phyloP scores from a whole-genome alignment of 1,140 invertebrate species.

The Phocides pigmalion region DNA sequence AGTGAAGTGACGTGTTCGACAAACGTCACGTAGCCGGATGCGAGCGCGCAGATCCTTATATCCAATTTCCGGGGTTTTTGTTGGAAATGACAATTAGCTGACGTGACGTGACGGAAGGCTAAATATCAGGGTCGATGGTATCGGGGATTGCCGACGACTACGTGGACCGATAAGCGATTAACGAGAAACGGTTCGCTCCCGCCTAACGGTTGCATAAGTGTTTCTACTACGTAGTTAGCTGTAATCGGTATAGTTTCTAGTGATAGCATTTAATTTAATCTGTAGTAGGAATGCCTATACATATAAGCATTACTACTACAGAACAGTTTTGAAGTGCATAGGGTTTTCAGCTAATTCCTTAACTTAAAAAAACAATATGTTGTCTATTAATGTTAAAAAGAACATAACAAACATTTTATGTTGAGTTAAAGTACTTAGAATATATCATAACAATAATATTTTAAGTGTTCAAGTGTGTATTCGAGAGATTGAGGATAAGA shows the following conservation, averaged over 20 bases:
- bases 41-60: conserved; percentile 81
- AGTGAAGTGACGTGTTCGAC: conserved; percentile 82
- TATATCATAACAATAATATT: no score
- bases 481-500: no score
- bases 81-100: conserved; percentile 81
- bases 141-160: conserved; percentile 13
- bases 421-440: no score
- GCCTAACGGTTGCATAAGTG: conserved; percentile 6
- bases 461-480: no score
- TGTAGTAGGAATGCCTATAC: no score
- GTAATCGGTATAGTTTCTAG: background rate
- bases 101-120: conserved; percentile 75
- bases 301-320: no score
- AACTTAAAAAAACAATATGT: no score
- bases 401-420: no score
- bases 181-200: conserved; percentile 16
- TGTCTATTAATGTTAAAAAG: no score
- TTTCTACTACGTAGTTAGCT: background rate
- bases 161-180: conserved; percentile 9
- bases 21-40: conserved; percentile 82
- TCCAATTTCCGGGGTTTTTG: conserved; percentile 83
- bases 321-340: no score
- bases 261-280: no score
- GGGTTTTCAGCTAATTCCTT: no score
- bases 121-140: conserved; percentile 58